Base-by-base conservation (phyloP, 2,797 vertebrate genomes). In the Sebastes diploproa region DNA sequence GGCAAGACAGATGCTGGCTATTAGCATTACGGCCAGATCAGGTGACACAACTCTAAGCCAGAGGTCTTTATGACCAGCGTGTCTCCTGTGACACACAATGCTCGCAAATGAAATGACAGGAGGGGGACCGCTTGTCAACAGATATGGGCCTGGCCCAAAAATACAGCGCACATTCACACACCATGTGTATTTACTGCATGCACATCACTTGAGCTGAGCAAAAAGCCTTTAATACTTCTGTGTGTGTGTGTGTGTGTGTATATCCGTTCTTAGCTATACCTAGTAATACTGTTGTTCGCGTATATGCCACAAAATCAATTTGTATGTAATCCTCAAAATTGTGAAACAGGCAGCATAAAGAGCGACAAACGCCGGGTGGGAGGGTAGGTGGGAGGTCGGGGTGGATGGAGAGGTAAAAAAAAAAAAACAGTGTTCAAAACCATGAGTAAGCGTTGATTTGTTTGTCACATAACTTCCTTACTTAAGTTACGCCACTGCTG, bases 1-100 rank as follows among this genome's bases (percentile, higher is more conserved):
- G 11, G 75, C 72, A 72, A 88, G 89, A 91, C 91, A 94, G 88
- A 95, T 93, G 90, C 89, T 83, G 68, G 82, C 91, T 89, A 79
- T 90, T 90, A 89, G 78, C 82, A 88, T 88, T 89, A 80, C 4
- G 13, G 46, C 64, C 63, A 63, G 90, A 90, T 94, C 93, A 84
- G 75, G 83, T 94, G 85, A 88, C 92, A 86, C 80, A 69, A 86
- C 77, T 69, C 68, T 80, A 77, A 83, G 85, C 77, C 54, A 1
- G 61, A 55, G 81, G 72, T 72, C 34, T 32, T 84, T 78, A 70
- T 70, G 85, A 52, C 42, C 78, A 66, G 68, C 36, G 1, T 75
- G 81, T 81, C 86, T 77, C 77, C 68, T 78, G 73, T 55, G 77
- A 84, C 78, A 77, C 85, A 76, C 73, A 86, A 80, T 63, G 72